Evolutionary conservation across 2,113 vertebrate species (phyloP), one percentile per base, ranked within the genome.

Genomic region (Scolopax mira): DNA sequence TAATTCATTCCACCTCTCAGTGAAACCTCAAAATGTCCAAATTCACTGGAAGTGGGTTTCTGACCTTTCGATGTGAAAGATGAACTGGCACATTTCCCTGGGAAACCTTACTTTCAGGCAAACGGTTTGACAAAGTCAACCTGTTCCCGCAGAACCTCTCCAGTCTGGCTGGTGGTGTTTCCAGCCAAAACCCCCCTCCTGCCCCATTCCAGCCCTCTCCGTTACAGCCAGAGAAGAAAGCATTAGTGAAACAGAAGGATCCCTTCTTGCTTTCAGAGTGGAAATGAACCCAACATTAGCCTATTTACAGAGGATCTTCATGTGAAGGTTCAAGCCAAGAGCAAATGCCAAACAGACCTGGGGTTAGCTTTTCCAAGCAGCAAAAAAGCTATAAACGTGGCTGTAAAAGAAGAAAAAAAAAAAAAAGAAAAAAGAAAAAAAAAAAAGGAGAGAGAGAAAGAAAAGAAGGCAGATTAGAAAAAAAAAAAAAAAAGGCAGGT

Each of bases 1-100:
- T 81, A 93, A 84, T 89, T 94, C 35, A 94, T 92, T 86, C 70
- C 9, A 41, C 52, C 69, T 86, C 89, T 90, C 69, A 94, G 77
- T 57, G 61, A 94, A 95, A 94, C 94, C 95, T 96, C 80, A 93
- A 89, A 93, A 96, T 92, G 96, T 95, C 94, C 91, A 96, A 84
- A 87, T 92, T 91, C 2, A 1, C 83, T 97, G 96, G 86, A 95
- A 96, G 83, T 97, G 96, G 86, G 89, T 95, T 97, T 93, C 65
- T 97, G 94, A 95, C 96, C 95, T 97, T 95, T 96, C 0, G 13
- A 81, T 1, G 4, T 96, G 96, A 96, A 95, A 92, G 93, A 96
- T 79, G 95, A 94, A 80, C 89, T 95, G 96, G 96, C 93, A 84
- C 21, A 2, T 84, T 93, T 90, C 94, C 93, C 94, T 97, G 96